phyloP scores from a whole-genome alignment of 2,797 vertebrate genomes.

The Kryptolebias ocellatus region DNA sequence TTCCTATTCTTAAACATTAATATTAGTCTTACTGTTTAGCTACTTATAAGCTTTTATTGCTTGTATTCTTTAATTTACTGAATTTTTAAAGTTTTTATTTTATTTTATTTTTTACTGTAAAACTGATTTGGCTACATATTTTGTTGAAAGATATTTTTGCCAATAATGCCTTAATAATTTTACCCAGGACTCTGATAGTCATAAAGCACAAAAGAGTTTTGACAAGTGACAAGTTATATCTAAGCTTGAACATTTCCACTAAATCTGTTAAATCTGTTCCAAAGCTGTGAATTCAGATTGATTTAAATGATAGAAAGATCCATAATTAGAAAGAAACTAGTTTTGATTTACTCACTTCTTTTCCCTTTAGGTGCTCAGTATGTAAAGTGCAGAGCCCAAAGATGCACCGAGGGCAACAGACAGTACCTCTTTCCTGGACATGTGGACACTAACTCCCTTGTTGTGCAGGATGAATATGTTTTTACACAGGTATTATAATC shows the following conservation, averaged over 20 bases:
- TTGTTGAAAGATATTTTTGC: too few species aligned
- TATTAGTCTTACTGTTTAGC: too few species aligned
- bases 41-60: too few species aligned
- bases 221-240: slow-evolving; percentile 7
- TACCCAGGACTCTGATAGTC: neutral
- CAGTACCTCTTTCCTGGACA: slow-evolving; percentile 89
- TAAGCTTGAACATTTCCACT: slow-evolving; percentile 1
- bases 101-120: neutral
- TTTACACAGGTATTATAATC: slow-evolving; percentile 90
- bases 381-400: slow-evolving; percentile 92
- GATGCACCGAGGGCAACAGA: slow-evolving; percentile 88
- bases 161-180: neutral
- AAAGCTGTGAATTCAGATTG: slow-evolving; percentile 8
- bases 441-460: slow-evolving; percentile 93
- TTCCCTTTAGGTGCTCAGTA: slow-evolving; percentile 88
- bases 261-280: slow-evolving; percentile 10
- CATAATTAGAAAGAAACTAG: slow-evolving; percentile 34
- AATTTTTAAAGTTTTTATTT: too few species aligned
- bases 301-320: slow-evolving; percentile 26
- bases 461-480: slow-evolving; percentile 96
- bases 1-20: too few species aligned
- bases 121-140: neutral
- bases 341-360: slow-evolving; percentile 63
- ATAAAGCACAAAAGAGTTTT: slow-evolving; percentile 1
- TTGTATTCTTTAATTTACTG: too few species aligned